Percentiles rank a stretch among this genome's conserved stretches.
Evolutionary conservation across 2,797 vertebrate genomes (phyloP).

Genomic region (Tadarida brasiliensis): DNA sequence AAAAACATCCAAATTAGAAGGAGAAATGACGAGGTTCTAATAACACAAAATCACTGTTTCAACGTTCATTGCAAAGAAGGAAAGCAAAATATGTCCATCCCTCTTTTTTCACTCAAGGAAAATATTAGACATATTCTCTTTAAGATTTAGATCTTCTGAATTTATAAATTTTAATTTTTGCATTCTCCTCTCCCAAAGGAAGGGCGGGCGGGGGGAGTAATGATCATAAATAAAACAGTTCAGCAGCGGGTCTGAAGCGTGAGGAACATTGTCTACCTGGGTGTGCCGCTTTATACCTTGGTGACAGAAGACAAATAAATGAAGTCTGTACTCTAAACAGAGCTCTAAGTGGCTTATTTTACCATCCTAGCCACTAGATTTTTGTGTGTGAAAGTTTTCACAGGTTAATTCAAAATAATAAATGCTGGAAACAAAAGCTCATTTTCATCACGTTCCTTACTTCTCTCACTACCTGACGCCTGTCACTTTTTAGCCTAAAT

Average conservation of each 20-base stretch:
- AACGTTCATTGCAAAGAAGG: conserved; percentile 88
- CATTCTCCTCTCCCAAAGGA: conserved; percentile 83
- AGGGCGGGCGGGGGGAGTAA: conserved; percentile 74
- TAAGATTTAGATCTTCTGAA: conserved; percentile 84
- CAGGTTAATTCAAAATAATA: conserved; percentile 46
- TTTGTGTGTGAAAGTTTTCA: background rate
- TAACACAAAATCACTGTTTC: conserved; percentile 94
- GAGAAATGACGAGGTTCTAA: conserved; percentile 96
- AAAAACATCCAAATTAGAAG: conserved; percentile 95
- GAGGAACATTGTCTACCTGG: background rate
- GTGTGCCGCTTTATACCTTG: background rate
- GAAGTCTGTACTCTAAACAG: background rate
- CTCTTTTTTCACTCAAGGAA: conserved; percentile 87
- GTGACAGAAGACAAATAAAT: conserved; percentile 50
- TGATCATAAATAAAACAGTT: conserved; percentile 78
- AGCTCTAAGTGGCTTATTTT: conserved; percentile 30
- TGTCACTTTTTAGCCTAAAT: conserved; percentile 18
- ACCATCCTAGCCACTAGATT: background rate
- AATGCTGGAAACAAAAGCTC: conserved; percentile 39
- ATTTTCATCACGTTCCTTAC: background rate
- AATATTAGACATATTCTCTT: conserved; percentile 87
- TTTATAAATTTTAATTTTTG: conserved; percentile 88
- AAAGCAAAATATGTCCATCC: conserved; percentile 89
- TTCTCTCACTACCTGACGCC: background rate
- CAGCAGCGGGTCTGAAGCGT: background rate